These are phyloP conservation scores for Lepeophtheirus nordmannii DNA, from an alignment of 2,888 invertebrate genomes.

Conservation along the genomic window DNA sequence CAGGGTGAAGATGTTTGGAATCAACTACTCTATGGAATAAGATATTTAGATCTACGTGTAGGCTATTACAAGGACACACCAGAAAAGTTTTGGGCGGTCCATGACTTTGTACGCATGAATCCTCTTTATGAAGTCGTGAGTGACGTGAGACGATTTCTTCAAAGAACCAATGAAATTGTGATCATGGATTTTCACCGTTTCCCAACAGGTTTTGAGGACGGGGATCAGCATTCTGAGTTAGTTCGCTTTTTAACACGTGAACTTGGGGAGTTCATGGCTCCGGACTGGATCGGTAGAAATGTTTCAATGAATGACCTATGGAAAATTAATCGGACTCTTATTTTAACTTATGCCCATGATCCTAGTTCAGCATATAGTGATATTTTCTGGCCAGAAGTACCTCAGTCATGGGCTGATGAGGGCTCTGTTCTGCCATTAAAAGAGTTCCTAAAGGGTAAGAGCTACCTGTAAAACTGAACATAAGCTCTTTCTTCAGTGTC, in stretches of 20 bases:
- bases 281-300: conserved; percentile 38
- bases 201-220: conserved; percentile 36
- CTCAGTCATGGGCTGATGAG: conserved; percentile 48
- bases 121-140: conserved; percentile 39
- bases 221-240: conserved; percentile 41
- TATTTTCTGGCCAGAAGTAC: conserved; percentile 8
- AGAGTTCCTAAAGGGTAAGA: conserved; percentile 35
- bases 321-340: conserved; percentile 40
- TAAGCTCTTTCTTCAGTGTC: conserved; percentile 3
- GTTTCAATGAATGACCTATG: conserved; percentile 46
- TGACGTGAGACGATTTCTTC: conserved; percentile 42
- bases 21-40: conserved; percentile 65
- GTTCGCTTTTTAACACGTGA: conserved; percentile 43
- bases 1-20: conserved; percentile 58
- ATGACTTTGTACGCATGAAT: conserved; percentile 40
- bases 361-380: conserved; percentile 9
- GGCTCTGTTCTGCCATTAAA: conserved; percentile 42
- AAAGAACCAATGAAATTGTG: conserved; percentile 38
- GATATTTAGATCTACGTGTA: conserved; percentile 63
- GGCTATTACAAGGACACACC: conserved; percentile 45
- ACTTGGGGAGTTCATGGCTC: conserved; percentile 43
- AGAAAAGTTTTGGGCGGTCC: conserved; percentile 42
- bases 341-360: conserved; percentile 34
- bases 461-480: not conserved
- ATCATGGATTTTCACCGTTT: conserved; percentile 69